phyloP scores from a whole-genome alignment of 1,140 invertebrate genomes.

The Acromyrmex echinatior region DNA sequence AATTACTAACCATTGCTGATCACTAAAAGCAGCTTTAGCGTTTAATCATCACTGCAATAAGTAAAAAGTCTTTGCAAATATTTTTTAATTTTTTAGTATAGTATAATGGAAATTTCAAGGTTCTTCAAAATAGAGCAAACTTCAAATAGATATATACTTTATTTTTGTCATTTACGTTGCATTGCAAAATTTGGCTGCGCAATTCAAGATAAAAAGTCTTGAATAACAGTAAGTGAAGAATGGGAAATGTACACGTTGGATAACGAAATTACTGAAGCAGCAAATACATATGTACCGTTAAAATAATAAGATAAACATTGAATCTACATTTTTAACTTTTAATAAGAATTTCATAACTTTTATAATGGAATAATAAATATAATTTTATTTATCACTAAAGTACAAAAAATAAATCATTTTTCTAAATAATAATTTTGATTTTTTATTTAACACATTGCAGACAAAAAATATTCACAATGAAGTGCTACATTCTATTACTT shows the following conservation, averaged over 20 bases:
- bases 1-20: too few species aligned
- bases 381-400: background rate
- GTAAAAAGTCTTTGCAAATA: background rate
- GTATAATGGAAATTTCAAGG: background rate
- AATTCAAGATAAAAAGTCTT: background rate
- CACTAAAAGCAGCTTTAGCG: too few species aligned
- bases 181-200: background rate
- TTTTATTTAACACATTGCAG: constrained; percentile 54
- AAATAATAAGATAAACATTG: background rate
- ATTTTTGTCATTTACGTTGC: constrained; percentile 3
- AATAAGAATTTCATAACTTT: background rate
- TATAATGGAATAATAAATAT: constrained; percentile 6
- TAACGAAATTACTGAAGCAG: too few species aligned
- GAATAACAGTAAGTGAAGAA: background rate
- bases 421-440: constrained; percentile 3
- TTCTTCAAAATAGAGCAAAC: background rate
- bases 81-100: background rate
- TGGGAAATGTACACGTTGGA: too few species aligned
- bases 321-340: constrained; percentile 18
- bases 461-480: constrained; percentile 57
- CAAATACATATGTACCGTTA: background rate
- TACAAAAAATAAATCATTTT: background rate
- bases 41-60: background rate
- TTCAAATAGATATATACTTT: background rate
- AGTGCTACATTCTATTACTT: constrained; percentile 35